Base-by-base conservation (phyloP, 2,797 vertebrate species). In the Mus spretus region DNA sequence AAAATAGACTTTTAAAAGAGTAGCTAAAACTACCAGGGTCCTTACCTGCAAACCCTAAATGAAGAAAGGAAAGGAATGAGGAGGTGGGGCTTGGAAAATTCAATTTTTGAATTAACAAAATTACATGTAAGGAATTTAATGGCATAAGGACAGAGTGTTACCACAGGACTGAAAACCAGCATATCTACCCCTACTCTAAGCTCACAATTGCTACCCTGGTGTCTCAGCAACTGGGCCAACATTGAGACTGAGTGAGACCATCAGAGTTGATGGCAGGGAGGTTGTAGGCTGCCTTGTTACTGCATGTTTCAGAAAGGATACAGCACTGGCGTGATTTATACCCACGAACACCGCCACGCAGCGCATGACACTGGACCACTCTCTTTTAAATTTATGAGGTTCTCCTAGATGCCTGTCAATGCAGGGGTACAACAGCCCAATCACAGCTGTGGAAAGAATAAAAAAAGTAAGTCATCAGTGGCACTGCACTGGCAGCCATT, bases 321-420 rank as follows among this genome's bases (percentile, higher is more conserved):
- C 99, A 98, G 99, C 99, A 3, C 99, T 99, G 98, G 99, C 99
- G 24, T 99, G 99, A 98, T 99, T 99, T 98, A 99, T 99, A 95
- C 99, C 99, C 98, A 99, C 99, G 97, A 99, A 99, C 97, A 99
- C 99, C 1, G 99, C 99, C 94, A 99, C 99, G 31, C 99, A 99
- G 97, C 99, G 99, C 99, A 99, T 99, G 93, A 99, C 99, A 92
- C 99, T 99, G 96, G 99, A 99, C 99, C 99, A 99, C 96, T 99
- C 99, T 96, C 99, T 98, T 98, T 99, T 99, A 98, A 99, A 99
- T 97, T 99, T 99, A 98, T 99, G 99, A n/a, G 99, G 99, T 97
- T 99, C 99, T 61, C 99, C 99, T 94, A 99, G 98, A 93, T 98
- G 98, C 87, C 98, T 98, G 99, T 99, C 99, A 97, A 99, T 99